Conservation (phyloP, 2,113 vertebrate species). For the Paracanthobrama guichenoti region DNA sequence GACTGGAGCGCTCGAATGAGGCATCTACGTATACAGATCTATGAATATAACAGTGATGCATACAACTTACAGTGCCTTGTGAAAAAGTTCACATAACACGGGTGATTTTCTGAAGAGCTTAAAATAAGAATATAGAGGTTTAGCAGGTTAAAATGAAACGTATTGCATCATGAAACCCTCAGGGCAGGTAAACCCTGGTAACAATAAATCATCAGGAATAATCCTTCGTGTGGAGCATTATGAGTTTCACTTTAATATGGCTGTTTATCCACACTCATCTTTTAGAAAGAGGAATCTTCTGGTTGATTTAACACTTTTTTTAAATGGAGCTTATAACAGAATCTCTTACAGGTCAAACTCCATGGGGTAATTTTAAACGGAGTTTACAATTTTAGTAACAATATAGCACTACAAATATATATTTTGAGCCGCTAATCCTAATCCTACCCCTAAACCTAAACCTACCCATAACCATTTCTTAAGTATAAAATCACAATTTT, state of each 20-base stretch:
- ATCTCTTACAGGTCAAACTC: not conserved
- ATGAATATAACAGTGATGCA: too few species aligned
- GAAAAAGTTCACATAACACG: not conserved
- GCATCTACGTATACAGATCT: too few species aligned
- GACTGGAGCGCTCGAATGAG: too few species aligned
- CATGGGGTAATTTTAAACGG: not conserved
- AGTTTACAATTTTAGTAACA: too few species aligned
- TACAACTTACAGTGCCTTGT: not conserved
- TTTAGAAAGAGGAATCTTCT: not conserved
- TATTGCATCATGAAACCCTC: conserved; percentile 15
- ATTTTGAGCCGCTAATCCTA: too few species aligned
- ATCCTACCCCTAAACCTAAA: too few species aligned
- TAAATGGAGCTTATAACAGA: not conserved
- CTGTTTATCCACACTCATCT: not conserved
- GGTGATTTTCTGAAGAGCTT: not conserved
- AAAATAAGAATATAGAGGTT: not conserved
- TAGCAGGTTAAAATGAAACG: not conserved
- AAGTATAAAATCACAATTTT: too few species aligned
- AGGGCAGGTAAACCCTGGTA: too few species aligned
- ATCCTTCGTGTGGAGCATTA: not conserved
- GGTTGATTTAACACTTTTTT: not conserved
- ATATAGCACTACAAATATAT: too few species aligned
- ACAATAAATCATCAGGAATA: not conserved
- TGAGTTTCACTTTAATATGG: not conserved
- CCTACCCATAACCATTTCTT: too few species aligned